Conservation (phyloP, 2,797 vertebrate species). For the Oryzias dopingdopingensis region DNA sequence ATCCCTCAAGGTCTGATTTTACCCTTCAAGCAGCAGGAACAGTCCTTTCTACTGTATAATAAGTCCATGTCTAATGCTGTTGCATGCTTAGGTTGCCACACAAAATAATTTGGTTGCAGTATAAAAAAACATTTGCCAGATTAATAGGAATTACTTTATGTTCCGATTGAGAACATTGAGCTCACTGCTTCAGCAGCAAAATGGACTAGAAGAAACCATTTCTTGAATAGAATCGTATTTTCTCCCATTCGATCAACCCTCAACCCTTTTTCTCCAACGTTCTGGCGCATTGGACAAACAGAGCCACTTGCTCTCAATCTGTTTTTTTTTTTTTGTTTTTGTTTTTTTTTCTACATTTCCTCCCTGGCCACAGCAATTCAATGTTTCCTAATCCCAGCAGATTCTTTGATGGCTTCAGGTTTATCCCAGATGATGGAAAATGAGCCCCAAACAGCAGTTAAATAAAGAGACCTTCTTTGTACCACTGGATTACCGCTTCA, state of each 20-base stretch:
- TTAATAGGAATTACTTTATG: neutral
- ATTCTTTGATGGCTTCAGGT: neutral
- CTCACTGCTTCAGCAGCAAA: too few relatives aligned
- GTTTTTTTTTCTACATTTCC: too few relatives aligned
- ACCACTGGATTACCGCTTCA: neutral
- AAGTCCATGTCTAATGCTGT: neutral
- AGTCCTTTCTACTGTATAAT: neutral
- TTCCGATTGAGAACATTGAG: neutral
- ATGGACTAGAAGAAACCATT: too few relatives aligned
- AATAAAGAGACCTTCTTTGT: neutral
- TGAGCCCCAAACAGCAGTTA: neutral
- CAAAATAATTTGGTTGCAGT: neutral
- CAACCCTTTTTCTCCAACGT: neutral
- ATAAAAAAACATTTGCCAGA: neutral
- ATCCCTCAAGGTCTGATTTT: neutral
- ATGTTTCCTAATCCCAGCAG: neutral
- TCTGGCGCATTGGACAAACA: neutral
- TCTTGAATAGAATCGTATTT: too few relatives aligned
- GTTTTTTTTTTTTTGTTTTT: neutral
- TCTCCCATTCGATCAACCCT: too few relatives aligned
- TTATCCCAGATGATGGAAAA: neutral
- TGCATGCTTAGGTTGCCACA: neutral
- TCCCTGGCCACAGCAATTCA: neutral
- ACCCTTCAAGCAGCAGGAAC: neutral
- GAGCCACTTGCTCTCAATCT: neutral